Percentiles rank a stretch among this genome's conserved stretches.
Evolutionary conservation across 2,113 vertebrate species (phyloP).

Genomic region (Pygathrix nemaeus): DNA sequence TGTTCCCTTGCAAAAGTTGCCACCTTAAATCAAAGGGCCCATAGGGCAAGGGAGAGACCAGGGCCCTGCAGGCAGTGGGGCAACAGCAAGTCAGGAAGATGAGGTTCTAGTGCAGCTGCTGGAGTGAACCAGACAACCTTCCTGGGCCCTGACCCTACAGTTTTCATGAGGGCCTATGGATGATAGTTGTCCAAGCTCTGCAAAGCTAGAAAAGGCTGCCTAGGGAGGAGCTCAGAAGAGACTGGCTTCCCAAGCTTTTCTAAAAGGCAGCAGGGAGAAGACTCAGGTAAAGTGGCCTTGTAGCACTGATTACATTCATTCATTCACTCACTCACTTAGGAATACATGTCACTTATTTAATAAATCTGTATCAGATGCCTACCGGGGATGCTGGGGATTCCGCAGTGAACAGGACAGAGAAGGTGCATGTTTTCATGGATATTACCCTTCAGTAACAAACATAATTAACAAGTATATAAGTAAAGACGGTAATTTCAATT

Average conservation of each 20-base stretch:
- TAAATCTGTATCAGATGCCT: neutral
- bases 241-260: neutral
- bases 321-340: neutral
- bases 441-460: neutral
- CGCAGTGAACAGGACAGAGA: neutral
- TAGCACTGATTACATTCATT: neutral
- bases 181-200: neutral
- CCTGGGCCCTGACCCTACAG: neutral
- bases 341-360: neutral
- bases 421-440: neutral
- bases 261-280: neutral
- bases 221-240: neutral
- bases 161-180: neutral
- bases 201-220: neutral
- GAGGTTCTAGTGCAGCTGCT: neutral
- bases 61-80: neutral
- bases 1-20: conserved; percentile 59
- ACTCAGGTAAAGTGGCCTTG: neutral
- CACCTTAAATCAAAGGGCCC: conserved; percentile 71
- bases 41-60: conserved; percentile 35
- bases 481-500: neutral
- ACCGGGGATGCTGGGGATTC: neutral
- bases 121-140: accelerated
- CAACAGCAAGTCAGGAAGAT: neutral
- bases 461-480: neutral